These are phyloP conservation scores for Acanthornis magna DNA, from an alignment of 2,797 vertebrate species.

Conservation along the genomic window DNA sequence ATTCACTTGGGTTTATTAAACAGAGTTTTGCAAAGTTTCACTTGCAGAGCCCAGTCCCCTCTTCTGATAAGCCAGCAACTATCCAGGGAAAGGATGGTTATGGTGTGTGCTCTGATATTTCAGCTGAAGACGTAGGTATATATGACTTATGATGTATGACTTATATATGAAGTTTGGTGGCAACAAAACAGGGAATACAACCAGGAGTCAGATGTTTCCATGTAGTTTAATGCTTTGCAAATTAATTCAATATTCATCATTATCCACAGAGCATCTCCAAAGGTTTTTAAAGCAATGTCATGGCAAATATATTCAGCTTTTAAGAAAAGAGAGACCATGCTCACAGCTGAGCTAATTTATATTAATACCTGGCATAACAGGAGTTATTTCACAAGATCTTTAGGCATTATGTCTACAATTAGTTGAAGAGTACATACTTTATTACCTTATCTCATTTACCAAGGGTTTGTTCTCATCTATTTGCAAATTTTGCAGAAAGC, in stretches of 20 bases:
- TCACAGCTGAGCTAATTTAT: conserved; percentile 28
- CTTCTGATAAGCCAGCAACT: neutral
- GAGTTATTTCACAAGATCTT: conserved; percentile 33
- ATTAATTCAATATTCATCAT: conserved; percentile 40
- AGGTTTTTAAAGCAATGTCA: conserved; percentile 15
- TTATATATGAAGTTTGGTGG: neutral
- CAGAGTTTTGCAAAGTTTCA: neutral
- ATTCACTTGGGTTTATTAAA: neutral
- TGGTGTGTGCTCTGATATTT: conserved; percentile 6
- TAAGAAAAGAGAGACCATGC: neutral
- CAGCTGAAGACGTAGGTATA: neutral
- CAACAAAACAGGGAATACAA: neutral
- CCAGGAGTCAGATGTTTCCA: neutral
- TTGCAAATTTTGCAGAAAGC: conserved; percentile 24
- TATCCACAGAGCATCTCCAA: conserved; percentile 14
- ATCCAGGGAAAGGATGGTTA: neutral
- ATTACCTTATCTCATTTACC: conserved; percentile 29
- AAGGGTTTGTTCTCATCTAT: neutral
- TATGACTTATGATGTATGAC: neutral
- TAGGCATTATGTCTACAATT: neutral
- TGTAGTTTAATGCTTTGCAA: conserved; percentile 25
- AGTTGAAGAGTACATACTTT: conserved; percentile 37
- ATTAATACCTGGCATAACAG: conserved; percentile 25
- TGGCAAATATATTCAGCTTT: conserved; percentile 22
- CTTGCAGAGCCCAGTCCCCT: neutral